Base-by-base conservation (phyloP, 1,140 invertebrate species). In the Globodera rostochiensis region DNA sequence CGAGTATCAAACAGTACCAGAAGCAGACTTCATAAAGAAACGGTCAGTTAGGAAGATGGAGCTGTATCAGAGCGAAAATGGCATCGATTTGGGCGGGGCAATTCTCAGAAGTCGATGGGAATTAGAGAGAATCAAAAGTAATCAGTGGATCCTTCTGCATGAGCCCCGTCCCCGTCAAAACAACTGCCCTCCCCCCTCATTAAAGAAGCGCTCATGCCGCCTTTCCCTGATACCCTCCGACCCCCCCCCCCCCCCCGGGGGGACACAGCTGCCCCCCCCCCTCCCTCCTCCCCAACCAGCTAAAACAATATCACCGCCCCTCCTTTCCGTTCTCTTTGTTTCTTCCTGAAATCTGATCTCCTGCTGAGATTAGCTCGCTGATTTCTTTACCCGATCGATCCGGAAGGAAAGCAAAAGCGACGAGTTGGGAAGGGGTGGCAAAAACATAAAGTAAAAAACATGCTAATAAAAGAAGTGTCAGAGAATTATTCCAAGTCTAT, bases 311-410 rank as follows among this genome's bases (percentile, higher is more conserved):
- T 36, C 25, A 0, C 13, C 57, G 57, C 57, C 6, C 11, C 57
- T 36, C 25, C 21, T 19, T 36, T 6, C 7, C 46, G 69, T 71
- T 71, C 69, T 11, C 25, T 71, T 8, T 36, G n/a, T 36, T 36
- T 71, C 46, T 71, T 71, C 46, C n/a, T 19, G 69, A 71, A 71
- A 71, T 71, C 21, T 71, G 46, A 71, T 71, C 69, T 71, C 21
- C 13, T 21, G 25, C 25, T 36, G 25, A 36, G 15, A 19, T 60
- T 19, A 60, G 19, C 25, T 11, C 11, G 57, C 57, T 15, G 15
- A 60, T 71, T 71, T 47, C 1, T 71, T 71, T 71, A 21, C n/a
- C 25, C 19, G 11, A 71, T 71, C 69, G 69, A 71, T 71, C 25
- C 25, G 25, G 25, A 36, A 71, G 19, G n/a, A 19, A 25, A 9